Conservation (phyloP, 2,113 vertebrate genomes). For the Stegastes partitus region DNA sequence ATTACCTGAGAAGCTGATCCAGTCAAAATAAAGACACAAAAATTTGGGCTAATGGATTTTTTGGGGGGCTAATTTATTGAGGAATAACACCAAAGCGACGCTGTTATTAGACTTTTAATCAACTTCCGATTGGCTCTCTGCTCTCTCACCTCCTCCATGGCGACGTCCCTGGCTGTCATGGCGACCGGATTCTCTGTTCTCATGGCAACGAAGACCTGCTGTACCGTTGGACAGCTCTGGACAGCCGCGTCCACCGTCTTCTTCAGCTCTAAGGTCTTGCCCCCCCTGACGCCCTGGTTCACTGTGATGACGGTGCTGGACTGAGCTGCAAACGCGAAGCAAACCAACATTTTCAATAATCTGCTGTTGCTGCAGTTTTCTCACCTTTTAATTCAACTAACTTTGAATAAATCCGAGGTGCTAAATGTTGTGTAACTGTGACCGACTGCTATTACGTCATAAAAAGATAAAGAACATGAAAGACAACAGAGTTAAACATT, state of each 20-base stretch:
- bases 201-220: conserved; percentile 75
- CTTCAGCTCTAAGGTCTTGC: conserved; percentile 72
- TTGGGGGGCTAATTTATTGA: too few species aligned
- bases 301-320: conserved; percentile 76
- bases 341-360: too few species aligned
- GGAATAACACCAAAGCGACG: neutral
- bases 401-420: too few species aligned
- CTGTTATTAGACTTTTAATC: conserved; percentile 2
- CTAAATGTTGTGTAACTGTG: too few species aligned
- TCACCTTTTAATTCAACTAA: too few species aligned
- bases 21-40: too few species aligned
- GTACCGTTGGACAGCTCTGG: conserved; percentile 63
- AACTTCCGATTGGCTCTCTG: conserved; percentile 11
- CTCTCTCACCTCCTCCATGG: conserved; percentile 76
- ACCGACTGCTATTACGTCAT: too few species aligned
- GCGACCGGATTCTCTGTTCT: conserved; percentile 70
- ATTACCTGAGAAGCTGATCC: too few species aligned
- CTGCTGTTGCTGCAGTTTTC: too few species aligned
- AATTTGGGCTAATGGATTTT: too few species aligned
- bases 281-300: conserved; percentile 76
- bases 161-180: conserved; percentile 67
- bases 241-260: conserved; percentile 72
- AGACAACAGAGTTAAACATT: too few species aligned
- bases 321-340: conserved; percentile 44
- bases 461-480: too few species aligned